These are phyloP conservation scores for Hirtodrosophila trivittata DNA, from an alignment of 2,888 invertebrate species.

Conservation along the genomic window DNA sequence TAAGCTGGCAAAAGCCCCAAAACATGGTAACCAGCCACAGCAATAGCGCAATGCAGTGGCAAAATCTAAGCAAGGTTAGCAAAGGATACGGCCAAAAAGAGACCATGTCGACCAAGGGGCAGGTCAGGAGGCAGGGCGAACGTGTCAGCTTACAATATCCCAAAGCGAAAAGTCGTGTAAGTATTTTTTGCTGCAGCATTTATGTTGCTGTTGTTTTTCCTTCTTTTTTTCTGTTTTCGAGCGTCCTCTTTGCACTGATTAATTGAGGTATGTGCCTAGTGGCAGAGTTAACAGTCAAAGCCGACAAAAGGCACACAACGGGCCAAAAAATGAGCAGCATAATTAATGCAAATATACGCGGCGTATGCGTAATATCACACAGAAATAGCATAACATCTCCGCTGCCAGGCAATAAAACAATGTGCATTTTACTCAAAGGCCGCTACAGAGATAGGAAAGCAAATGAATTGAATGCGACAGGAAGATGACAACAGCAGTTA, in stretches of 20 bases:
- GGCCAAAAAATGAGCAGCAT: constrained; percentile 21
- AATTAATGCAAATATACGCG: constrained; percentile 56
- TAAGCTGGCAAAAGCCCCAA: constrained; percentile 56
- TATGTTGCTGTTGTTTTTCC: constrained; percentile 2
- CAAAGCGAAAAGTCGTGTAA: constrained; percentile 81
- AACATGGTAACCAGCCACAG: constrained; percentile 42
- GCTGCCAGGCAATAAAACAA: constrained; percentile 41
- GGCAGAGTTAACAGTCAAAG: constrained; percentile 20
- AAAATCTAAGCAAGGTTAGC: constrained; percentile 58
- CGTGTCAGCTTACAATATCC: constrained; percentile 75
- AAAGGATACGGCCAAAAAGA: constrained; percentile 25
- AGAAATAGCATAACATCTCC: constrained; percentile 33
- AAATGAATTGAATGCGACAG: constrained; percentile 39
- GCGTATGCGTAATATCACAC: constrained; percentile 54
- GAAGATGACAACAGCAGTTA: constrained; percentile 35
- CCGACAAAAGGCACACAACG: constrained; percentile 1
- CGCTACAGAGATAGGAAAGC: constrained; percentile 1
- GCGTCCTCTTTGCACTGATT: constrained; percentile 61
- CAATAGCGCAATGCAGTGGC: constrained; percentile 31
- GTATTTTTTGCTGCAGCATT: constrained; percentile 38
- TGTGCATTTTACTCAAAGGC: constrained; percentile 18
- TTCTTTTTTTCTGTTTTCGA: not conserved
- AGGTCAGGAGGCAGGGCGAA: constrained; percentile 11
- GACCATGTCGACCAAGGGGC: constrained; percentile 18
- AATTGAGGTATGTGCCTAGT: constrained; percentile 66